Evolutionary conservation across 2,113 vertebrate species (phyloP).

Genomic region (Apodemus sylvaticus): DNA sequence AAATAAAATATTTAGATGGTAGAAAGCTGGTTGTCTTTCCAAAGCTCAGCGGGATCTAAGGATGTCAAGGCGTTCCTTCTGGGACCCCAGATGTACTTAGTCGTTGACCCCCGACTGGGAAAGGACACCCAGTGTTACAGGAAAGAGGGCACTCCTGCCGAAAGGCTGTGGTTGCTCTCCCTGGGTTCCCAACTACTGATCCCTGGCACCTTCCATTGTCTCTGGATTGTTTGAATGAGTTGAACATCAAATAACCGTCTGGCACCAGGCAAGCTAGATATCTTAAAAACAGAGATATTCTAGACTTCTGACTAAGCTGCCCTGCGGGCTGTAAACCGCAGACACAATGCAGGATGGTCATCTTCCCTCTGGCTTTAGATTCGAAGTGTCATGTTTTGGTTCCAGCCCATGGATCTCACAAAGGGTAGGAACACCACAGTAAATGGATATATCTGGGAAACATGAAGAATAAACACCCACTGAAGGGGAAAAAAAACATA

Average conservation of each 20-base stretch:
- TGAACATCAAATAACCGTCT: conserved; percentile 69
- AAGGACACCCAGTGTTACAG: not conserved
- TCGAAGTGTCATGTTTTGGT: conserved; percentile 68
- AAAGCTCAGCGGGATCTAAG: not conserved
- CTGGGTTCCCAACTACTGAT: conserved; percentile 61
- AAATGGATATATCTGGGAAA: conserved; percentile 76
- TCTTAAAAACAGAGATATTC: conserved; percentile 67
- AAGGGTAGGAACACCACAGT: conserved; percentile 43
- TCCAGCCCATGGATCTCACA: conserved; percentile 40
- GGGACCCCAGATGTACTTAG: conserved; percentile 18
- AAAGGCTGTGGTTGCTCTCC: not conserved
- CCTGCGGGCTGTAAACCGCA: conserved; percentile 66
- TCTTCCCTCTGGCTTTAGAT: conserved; percentile 54
- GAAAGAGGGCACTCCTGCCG: not conserved
- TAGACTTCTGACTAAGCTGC: conserved; percentile 70
- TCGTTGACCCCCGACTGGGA: not conserved
- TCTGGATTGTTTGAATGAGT: conserved; percentile 43
- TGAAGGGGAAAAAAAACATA: not conserved
- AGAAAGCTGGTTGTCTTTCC: not conserved
- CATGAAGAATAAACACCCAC: not conserved
- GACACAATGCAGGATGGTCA: conserved; percentile 41
- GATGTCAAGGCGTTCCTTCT: not conserved
- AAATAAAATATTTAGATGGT: conserved; percentile 19
- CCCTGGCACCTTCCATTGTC: conserved; percentile 59
- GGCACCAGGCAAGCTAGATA: conserved; percentile 38